phyloP scores from a whole-genome alignment of 1,140 invertebrate genomes.

The Agrypnia vestita region DNA sequence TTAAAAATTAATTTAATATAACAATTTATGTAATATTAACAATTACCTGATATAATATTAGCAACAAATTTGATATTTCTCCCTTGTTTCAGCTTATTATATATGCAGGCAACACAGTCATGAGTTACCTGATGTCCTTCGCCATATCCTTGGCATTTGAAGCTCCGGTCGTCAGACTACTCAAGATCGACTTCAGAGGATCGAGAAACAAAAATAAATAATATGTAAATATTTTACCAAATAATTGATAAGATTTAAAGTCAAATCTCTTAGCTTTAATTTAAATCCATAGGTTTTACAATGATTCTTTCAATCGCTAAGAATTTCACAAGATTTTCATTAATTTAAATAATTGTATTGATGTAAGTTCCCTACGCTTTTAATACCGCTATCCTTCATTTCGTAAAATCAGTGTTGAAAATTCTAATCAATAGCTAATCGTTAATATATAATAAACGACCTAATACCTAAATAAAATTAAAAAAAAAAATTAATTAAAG shows the following conservation, averaged over 20 bases:
- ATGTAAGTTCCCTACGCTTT: not conserved
- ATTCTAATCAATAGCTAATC: no score
- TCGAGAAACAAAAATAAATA: conserved; percentile 25
- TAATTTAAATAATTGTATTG: not conserved
- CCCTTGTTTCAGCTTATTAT: conserved; percentile 77
- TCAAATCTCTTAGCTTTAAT: not conserved
- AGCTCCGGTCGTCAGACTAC: conserved; percentile 83
- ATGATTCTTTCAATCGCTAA: not conserved
- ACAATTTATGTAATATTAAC: no score
- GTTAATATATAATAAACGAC: no score
- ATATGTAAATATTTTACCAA: conserved; percentile 2
- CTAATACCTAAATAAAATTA: no score
- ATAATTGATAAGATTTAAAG: not conserved
- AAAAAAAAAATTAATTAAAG: no score
- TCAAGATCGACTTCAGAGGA: conserved; percentile 77
- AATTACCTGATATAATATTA: no score
- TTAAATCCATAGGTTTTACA: not conserved
- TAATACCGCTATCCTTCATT: no score
- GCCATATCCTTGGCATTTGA: conserved; percentile 84
- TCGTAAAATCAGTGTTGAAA: no score
- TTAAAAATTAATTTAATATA: no score
- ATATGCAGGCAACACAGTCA: conserved; percentile 85
- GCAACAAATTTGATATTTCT: no score
- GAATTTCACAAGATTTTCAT: not conserved
- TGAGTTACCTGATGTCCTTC: conserved; percentile 85